These are phyloP conservation scores for Drosophila falleni DNA, from an alignment of 2,888 invertebrate genomes.

Conservation along the genomic window DNA sequence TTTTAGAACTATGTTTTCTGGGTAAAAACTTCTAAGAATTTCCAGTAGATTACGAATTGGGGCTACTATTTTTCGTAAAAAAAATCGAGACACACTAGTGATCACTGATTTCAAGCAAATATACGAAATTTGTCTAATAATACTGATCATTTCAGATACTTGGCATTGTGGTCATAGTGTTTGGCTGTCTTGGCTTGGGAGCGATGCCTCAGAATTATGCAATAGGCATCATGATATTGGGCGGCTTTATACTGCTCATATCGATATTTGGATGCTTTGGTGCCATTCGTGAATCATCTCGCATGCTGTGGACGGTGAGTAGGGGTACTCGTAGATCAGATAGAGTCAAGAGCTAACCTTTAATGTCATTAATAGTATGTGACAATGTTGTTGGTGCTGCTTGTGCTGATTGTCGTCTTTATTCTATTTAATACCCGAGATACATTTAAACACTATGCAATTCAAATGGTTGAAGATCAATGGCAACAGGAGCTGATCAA, in stretches of 20 bases:
- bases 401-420: conserved; percentile 65
- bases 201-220: conserved; percentile 80
- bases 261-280: conserved; percentile 82
- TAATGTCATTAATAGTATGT: conserved; percentile 62
- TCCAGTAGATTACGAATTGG: no score
- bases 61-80: no score
- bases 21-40: no score
- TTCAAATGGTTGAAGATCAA: conserved; percentile 66
- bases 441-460: conserved; percentile 75
- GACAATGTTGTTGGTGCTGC: conserved; percentile 65
- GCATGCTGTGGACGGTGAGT: conserved; percentile 80
- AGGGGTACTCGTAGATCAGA: conserved; percentile 13
- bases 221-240: conserved; percentile 75
- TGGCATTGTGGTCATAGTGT: conserved; percentile 72
- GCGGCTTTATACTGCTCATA: conserved; percentile 73
- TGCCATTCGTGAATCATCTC: conserved; percentile 77
- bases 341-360: background rate
- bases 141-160: conserved; percentile 64
- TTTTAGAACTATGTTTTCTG: no score
- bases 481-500: conserved; percentile 72
- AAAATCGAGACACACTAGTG: no score
- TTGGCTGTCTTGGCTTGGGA: conserved; percentile 79
- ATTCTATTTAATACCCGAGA: conserved; percentile 69
- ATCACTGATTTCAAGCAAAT: no score
- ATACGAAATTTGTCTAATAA: background rate